These are phyloP conservation scores for Rhyacophila brunnea DNA, from an alignment of 1,140 invertebrate genomes.

Conservation along the genomic window DNA sequence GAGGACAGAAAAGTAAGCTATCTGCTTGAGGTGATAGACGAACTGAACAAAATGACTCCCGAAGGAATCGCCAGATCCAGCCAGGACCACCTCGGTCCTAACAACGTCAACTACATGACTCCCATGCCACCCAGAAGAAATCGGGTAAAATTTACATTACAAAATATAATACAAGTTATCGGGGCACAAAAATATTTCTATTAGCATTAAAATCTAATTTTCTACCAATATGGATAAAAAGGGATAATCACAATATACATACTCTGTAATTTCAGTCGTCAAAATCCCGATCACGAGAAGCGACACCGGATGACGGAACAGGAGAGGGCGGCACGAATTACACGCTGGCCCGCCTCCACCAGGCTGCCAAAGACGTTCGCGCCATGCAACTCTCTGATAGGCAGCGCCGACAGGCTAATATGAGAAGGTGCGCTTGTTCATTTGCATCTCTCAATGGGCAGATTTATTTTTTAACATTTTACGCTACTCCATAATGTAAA, in stretches of 20 bases:
- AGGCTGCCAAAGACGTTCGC: conserved; percentile 46
- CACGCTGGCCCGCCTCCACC: conserved; percentile 41
- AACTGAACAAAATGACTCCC: conserved; percentile 70
- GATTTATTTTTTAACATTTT: too few species aligned
- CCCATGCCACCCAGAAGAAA: conserved; percentile 52
- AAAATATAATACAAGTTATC: too few species aligned
- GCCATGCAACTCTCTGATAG: conserved; percentile 49
- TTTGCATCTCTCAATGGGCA: too few species aligned
- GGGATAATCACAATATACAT: too few species aligned
- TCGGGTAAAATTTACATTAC: conserved; percentile 42
- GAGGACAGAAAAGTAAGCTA: conserved; percentile 66
- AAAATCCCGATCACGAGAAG: conserved; percentile 49
- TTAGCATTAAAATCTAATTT: too few species aligned
- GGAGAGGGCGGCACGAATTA: conserved; percentile 32
- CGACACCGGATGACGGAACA: conserved; percentile 42
- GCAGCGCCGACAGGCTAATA: conserved; percentile 42
- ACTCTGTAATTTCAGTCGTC: conserved; percentile 35
- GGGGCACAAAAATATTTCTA: too few species aligned
- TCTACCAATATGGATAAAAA: too few species aligned
- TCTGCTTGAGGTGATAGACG: conserved; percentile 76
- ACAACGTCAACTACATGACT: conserved; percentile 36
- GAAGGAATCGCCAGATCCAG: conserved; percentile 40
- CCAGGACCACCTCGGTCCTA: conserved; percentile 36
- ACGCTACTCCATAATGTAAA: too few species aligned
- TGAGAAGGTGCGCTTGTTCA: conserved; percentile 48